Evolutionary conservation across 2,113 vertebrate genomes (phyloP).

Genomic region (Rhinoptilus africanus): DNA sequence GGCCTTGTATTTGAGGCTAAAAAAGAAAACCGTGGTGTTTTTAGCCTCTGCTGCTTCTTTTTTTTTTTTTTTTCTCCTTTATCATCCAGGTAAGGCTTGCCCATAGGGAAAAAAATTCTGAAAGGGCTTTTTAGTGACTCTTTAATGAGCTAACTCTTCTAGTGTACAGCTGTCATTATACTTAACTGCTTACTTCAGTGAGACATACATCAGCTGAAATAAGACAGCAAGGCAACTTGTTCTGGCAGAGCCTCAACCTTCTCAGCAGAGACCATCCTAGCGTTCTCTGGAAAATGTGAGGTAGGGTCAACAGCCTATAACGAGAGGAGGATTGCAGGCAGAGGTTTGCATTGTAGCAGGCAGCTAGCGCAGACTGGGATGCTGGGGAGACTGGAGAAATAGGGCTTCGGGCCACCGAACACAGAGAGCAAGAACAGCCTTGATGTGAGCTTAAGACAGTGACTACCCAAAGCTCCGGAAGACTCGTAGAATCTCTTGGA

Average conservation of each 20-base stretch:
- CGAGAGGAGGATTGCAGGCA: neutral
- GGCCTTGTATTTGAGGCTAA: neutral
- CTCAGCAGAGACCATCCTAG: neutral
- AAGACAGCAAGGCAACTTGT: neutral
- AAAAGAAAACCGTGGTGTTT: neutral
- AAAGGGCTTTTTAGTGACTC: neutral
- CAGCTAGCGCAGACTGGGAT: neutral
- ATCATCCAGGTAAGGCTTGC: neutral
- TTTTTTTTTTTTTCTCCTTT: neutral
- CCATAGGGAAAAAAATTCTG: neutral
- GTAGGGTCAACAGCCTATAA: neutral
- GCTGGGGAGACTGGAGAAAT: neutral
- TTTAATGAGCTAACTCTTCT: neutral
- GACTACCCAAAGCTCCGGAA: neutral
- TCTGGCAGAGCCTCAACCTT: neutral
- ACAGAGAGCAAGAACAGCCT: neutral
- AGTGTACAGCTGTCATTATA: neutral
- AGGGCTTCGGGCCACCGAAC: neutral
- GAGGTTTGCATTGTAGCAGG: neutral
- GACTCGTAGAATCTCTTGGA: neutral
- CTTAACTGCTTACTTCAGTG: neutral
- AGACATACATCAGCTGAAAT: neutral
- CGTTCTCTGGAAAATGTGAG: neutral
- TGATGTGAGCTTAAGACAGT: neutral
- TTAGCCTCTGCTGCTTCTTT: neutral